Conservation (phyloP, 2,113 vertebrate species). For the Chaenogobius annularis region DNA sequence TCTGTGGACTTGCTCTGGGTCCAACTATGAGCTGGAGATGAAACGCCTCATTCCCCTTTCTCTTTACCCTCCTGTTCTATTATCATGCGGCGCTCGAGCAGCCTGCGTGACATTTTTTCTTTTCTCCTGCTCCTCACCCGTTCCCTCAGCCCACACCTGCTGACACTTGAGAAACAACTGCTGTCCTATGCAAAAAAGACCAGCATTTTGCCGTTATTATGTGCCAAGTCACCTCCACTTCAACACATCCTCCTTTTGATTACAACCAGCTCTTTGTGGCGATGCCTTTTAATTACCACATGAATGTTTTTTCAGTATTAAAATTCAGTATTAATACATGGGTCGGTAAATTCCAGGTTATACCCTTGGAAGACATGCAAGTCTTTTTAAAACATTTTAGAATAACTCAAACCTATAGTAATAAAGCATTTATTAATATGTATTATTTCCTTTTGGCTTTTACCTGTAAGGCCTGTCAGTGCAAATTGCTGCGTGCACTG, state of each 20-base stretch:
- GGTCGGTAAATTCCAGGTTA: conserved; percentile 12
- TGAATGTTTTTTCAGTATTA: conserved; percentile 40
- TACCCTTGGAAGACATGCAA: conserved; percentile 16
- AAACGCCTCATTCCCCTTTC: conserved; percentile 62
- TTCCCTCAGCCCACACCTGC: conserved; percentile 55
- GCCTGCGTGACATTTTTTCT: conserved; percentile 65
- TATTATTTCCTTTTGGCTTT: not conserved
- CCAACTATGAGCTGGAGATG: conserved; percentile 65
- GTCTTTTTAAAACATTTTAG: conserved; percentile 13
- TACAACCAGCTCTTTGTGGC: conserved; percentile 35
- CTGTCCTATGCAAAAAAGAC: conserved; percentile 56
- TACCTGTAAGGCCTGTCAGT: not conserved
- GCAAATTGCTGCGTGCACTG: not conserved
- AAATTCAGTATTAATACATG: conserved; percentile 34
- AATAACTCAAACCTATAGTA: conserved; percentile 3
- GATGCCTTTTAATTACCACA: conserved; percentile 42
- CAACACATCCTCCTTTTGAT: conserved; percentile 31
- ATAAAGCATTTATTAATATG: not conserved
- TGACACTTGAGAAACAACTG: conserved; percentile 69
- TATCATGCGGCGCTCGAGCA: conserved; percentile 56
- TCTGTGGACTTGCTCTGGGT: conserved; percentile 59
- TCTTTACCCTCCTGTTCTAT: conserved; percentile 56
- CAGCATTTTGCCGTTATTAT: conserved; percentile 26
- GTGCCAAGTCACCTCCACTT: conserved; percentile 50
- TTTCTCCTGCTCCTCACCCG: conserved; percentile 45